Base-by-base conservation (phyloP, 2,797 vertebrate species). In the Spinibarbus caldwelli region DNA sequence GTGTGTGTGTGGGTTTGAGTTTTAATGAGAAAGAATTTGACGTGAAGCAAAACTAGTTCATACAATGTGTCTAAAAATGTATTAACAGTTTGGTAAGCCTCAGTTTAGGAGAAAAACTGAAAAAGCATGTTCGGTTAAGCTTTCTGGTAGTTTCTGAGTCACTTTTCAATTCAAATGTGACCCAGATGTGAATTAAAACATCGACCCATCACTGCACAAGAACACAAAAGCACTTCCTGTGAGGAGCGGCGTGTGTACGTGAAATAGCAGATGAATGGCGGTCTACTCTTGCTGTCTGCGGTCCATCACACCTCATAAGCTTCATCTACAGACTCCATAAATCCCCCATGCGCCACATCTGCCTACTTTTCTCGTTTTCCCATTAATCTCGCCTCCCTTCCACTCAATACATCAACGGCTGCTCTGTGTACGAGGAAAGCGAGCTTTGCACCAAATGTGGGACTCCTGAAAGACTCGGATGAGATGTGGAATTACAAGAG, bases 301-400 rank as follows among this genome's bases (percentile, higher is more conserved):
- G 78, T 26, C 57, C 83, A 88, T 88, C 86, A 73, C 86, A 88
- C 90, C 89, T 64, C 38, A 43, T 86, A 85, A 89, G 86, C 78
- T 83, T 86, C 84, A 66, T 71, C 85, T 80, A 80, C 86, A 77
- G 86, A 36, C 78, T 72, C 79, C 68, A 83, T 71, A 89, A 85
- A 90, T 87, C 72, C 64, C 78, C 59, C 80, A 47, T 64, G 78
- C 66, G 45, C 77, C 88, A 83, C 78, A 86, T 80, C 59, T 66
- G 84, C 76, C 76, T 78, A 19, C 36, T 59, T 41, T 41, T 43
- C 70, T 83, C 41, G 6, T 59, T 57, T 77, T 26, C 45, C 54
- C 81, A 78, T 78, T 78, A 78, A 78, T 78, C 76, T 78, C 15
- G 5, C 4, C 34, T 78, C 36, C 75, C 54, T 41, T 62, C 54